Evolutionary conservation across 2,888 invertebrate genomes (phyloP).

Genomic region (Aleiodes testaceus): DNA sequence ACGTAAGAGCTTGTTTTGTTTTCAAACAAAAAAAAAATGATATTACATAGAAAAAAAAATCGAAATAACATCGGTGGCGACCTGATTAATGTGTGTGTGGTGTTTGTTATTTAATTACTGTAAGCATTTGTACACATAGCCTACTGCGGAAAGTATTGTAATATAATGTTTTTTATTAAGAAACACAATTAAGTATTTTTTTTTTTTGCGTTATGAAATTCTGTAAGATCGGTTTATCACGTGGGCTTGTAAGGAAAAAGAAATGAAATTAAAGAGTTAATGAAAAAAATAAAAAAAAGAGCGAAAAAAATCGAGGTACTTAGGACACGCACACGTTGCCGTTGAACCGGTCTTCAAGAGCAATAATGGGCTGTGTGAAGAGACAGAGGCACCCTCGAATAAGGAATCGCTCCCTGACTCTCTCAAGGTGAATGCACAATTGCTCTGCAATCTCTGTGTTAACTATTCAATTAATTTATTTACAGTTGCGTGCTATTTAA

Average conservation of each 20-base stretch:
- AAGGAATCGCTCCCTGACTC: conserved; percentile 69
- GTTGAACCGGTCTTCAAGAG: conserved; percentile 58
- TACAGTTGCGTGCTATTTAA: conserved; percentile 68
- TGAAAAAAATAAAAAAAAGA: conserved; percentile 36
- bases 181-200: conserved; percentile 21
- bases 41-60: conserved; percentile 22
- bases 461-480: conserved; percentile 68
- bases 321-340: conserved; percentile 68
- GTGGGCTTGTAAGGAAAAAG: conserved; percentile 20
- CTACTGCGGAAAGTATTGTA: conserved; percentile 68
- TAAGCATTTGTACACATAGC: conserved; percentile 68
- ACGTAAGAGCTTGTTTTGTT: conserved; percentile 53
- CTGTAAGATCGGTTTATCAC: conserved; percentile 20
- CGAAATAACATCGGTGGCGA: conserved; percentile 50
- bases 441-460: conserved; percentile 73
- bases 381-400: conserved; percentile 67
- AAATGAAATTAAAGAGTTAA: conserved; percentile 35
- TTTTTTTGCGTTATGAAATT: conserved; percentile 5
- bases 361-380: conserved; percentile 66
- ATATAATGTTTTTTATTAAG: conserved; percentile 52
- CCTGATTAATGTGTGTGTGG: conserved; percentile 54
- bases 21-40: conserved; percentile 47
- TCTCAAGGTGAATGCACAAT: conserved; percentile 72
- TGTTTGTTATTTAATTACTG: conserved; percentile 57
- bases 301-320: conserved; percentile 59